Percentiles rank a stretch among this genome's conserved stretches.
Conservation (phyloP, 2,797 vertebrate species). For the Pteronotus mesoamericanus region DNA sequence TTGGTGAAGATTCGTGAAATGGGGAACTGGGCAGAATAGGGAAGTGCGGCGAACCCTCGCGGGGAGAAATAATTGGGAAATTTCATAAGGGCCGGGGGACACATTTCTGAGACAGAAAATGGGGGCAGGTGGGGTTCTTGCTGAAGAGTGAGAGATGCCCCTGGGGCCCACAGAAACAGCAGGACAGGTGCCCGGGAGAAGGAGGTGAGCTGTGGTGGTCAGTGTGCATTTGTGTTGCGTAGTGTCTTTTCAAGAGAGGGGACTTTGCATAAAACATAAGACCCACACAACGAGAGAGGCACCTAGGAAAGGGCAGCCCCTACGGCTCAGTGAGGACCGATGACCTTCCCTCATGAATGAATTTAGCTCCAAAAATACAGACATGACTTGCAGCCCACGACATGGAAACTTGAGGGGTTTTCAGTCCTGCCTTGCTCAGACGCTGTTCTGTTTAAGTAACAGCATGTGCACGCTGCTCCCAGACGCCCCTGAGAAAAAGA, state of each 20-base stretch:
- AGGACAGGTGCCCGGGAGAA: background rate
- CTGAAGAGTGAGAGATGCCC: background rate
- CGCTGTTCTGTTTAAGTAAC: slow-evolving; percentile 16
- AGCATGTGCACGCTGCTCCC: slow-evolving; percentile 17
- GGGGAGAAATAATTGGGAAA: background rate
- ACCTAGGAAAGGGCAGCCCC: background rate
- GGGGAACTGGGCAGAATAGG: background rate
- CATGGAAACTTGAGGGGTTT: background rate
- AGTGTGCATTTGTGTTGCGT: background rate
- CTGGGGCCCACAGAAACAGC: background rate
- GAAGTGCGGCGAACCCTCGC: background rate
- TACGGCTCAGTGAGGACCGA: background rate
- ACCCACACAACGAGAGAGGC: background rate
- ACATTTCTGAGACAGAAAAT: background rate
- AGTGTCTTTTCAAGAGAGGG: background rate
- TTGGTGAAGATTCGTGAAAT: no score
- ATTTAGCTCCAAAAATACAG: background rate
- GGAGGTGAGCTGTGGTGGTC: background rate
- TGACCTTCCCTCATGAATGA: background rate
- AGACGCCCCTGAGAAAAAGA: slow-evolving; percentile 14
- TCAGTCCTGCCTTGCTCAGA: background rate
- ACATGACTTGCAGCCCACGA: background rate
- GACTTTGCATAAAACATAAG: fast-evolving
- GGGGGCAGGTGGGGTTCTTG: background rate
- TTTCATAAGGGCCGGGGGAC: background rate